Base-by-base conservation (phyloP, 2,113 vertebrate genomes). In the Sorex araneus region DNA sequence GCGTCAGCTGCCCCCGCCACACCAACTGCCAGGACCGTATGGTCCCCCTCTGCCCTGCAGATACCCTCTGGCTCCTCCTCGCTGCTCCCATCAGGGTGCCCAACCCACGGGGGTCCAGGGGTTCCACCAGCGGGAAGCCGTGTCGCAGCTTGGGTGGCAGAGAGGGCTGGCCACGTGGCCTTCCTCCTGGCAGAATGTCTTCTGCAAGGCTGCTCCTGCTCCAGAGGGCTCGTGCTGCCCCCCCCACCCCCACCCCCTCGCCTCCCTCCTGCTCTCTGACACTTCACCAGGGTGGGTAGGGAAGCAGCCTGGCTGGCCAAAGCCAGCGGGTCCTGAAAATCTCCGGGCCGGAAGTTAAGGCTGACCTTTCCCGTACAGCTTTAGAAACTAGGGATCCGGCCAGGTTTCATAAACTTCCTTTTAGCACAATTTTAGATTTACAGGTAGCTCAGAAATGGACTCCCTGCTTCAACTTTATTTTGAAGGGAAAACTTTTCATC, bases 381-480 rank as follows among this genome's bases (percentile, higher is more conserved):
- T 60, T 66, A 30, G 28, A 30, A 30, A 66, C 27, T 21, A 66
- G 27, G 64, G 27, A 13, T 30, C 28, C 30, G 57, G 8, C 27
- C 30, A 6, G 27, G 64, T 28, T 5, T 76, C 92, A 85, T 70
- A 86, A 73, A 70, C 40, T 79, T 83, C 76, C 85, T 50, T 91
- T 95, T 89, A 84, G 47, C 73, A 43, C n/a, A 50, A 63, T 78
- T 92, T 90, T 91, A 79, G 66, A 75, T 80, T 86, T 78, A 78
- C 23, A 78, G 76, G 9, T 47, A 70, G 60, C 74, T 96, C 71
- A 89, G 81, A 93, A 75, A 75, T 11, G 0, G 2, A 77, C 40
- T 71, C 25, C n/a, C 63, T 94, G 78, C 85, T 75, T 67, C 69
- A 84, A 93, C 50, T 93, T 93, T 79, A 83, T 92, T 94, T 94